Base-by-base conservation (phyloP, 2,113 vertebrate genomes). In the Nycticebus coucang region DNA sequence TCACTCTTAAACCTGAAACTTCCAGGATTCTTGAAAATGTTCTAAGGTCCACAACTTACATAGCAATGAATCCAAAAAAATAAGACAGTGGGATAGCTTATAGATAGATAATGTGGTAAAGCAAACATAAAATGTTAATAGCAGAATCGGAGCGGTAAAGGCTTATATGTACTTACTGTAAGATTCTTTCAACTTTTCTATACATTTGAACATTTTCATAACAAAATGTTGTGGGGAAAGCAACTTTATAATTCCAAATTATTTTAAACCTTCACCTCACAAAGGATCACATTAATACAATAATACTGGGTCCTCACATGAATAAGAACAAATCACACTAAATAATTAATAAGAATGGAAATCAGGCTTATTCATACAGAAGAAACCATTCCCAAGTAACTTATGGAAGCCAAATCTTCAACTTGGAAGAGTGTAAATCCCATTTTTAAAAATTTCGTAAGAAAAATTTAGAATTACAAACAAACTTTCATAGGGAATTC, bases 401-500 rank as follows among this genome's bases (percentile, higher is more conserved):
- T 83, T 79, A 82, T 13, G 53, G 62, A 22, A 77, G 69, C 41
- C 85, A 92, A 50, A 77, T 69, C 62, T 88, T 75, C 72, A 87
- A 35, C 26, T 84, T 22, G 18, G 69, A 75, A 91, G 53, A 77
- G 1, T 78, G 10, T 71, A 91, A 94, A 45, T 41, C 10, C 30
- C 24, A 64, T 74, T 85, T 83, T 53, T 10, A 86, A 95, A 87
- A 81, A 72, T 15, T 26, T 90, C 77, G 17, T 17, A 50, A 87
- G 89, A 93, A 82, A 96, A 95, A 82, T 33, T 83, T 15, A 94
- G 62, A 83, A 83, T 94, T 77, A 89, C 28, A 89, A 71, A 87
- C 28, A 18, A 94, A 94, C 12, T 24, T 93, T 78, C 26, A 24
- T 91, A 72, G 77, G 69, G 96, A 93, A 92, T 75, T 35, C 55